A percentile compares a stretch with the other conserved stretches of the same genome.
phyloP scores from a whole-genome alignment of 2,113 vertebrate genomes.

The Agapornis roseicollis region DNA sequence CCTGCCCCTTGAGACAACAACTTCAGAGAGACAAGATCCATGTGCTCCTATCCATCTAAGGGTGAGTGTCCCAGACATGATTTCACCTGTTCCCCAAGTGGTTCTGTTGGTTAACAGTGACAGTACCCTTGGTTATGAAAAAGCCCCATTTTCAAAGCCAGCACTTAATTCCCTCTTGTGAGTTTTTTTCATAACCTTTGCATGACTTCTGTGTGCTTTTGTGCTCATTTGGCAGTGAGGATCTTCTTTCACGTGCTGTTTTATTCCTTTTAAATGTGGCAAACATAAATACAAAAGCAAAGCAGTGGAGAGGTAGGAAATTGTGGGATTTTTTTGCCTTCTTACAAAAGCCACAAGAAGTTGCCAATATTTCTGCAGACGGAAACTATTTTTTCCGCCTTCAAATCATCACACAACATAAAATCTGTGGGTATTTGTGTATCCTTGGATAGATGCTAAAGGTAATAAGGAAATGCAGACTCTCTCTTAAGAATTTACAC shows the following conservation, averaged over 20 bases:
- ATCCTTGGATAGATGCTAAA: background rate
- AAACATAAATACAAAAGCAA: constrained; percentile 73
- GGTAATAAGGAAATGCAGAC: background rate
- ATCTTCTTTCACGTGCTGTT: constrained; percentile 62
- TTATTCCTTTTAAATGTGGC: constrained; percentile 69
- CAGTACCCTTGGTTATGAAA: background rate
- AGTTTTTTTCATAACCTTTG: constrained; percentile 64
- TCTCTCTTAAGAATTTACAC: background rate
- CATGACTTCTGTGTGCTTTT: constrained; percentile 43
- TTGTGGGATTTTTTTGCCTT: constrained; percentile 2
- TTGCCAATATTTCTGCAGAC: constrained; percentile 11
- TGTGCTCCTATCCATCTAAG: fast-evolving
- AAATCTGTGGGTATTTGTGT: background rate
- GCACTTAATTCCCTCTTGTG: constrained; percentile 36
- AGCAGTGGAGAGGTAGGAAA: constrained; percentile 47
- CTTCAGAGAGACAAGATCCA: background rate
- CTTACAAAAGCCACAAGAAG: constrained; percentile 8
- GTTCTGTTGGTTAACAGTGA: background rate
- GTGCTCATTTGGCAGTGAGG: constrained; percentile 49
- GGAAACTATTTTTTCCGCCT: constrained; percentile 5
- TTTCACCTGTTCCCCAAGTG: background rate
- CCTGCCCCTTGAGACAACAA: background rate
- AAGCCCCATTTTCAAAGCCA: background rate
- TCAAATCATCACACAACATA: background rate
- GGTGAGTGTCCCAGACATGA: background rate